phyloP scores from a whole-genome alignment of 2,888 invertebrate species.

The Drosophila merina region DNA sequence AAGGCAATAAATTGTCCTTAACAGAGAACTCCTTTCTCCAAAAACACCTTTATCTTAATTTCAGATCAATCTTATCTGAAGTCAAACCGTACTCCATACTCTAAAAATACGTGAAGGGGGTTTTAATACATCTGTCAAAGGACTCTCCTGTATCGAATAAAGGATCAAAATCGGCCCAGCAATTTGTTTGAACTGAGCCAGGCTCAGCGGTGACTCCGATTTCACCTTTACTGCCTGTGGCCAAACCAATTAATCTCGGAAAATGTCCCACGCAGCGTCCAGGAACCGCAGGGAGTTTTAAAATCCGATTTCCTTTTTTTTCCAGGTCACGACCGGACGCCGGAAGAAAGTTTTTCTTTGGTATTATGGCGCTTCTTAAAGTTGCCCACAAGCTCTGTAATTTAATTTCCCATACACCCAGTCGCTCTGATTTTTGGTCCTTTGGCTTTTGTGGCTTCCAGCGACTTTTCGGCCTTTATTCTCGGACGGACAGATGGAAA shows the following conservation, averaged over 20 bases:
- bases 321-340: conserved; percentile 41
- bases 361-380: conserved; percentile 33
- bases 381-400: conserved; percentile 32
- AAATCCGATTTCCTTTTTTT: conserved; percentile 35
- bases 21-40: background rate
- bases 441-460: conserved; percentile 1
- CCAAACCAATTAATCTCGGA: conserved; percentile 64
- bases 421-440: conserved; percentile 5
- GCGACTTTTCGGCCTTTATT: conserved; percentile 3
- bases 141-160: conserved; percentile 13
- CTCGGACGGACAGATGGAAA: conserved; percentile 7
- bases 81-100: conserved; percentile 6
- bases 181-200: conserved; percentile 42
- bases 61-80: conserved; percentile 15
- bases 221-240: conserved; percentile 46
- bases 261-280: conserved; percentile 23
- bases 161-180: conserved; percentile 30
- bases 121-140: conserved; percentile 24
- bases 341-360: conserved; percentile 19
- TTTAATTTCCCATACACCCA: conserved; percentile 40
- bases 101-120: conserved; percentile 8
- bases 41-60: conserved; percentile 10
- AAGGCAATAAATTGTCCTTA: background rate
- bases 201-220: conserved; percentile 41
- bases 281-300: conserved; percentile 25